Evolutionary conservation across 2,888 invertebrate genomes (phyloP).

Genomic region (Aphodius sticticus): DNA sequence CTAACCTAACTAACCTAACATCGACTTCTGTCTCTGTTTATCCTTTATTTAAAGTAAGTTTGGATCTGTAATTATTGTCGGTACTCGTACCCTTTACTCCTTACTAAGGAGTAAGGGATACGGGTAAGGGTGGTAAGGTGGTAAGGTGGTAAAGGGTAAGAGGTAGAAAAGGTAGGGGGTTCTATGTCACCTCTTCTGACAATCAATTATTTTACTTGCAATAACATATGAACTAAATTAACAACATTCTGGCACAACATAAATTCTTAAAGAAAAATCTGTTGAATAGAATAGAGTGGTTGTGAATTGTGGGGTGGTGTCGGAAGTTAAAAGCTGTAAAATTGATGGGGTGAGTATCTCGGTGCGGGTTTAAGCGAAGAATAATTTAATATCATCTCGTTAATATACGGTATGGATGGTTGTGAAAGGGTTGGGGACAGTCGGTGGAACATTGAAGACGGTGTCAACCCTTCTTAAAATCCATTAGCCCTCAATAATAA

Average conservation of each 20-base stretch:
- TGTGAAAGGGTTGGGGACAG: constrained; percentile 22
- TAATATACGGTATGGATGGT: constrained; percentile 6
- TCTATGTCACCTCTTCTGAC: no score
- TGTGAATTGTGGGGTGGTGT: not conserved
- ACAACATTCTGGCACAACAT: not conserved
- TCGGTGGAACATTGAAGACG: constrained; percentile 37
- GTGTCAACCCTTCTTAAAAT: constrained; percentile 61
- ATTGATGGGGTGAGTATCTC: not conserved
- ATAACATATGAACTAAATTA: no score
- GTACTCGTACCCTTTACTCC: no score
- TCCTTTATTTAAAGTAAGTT: no score
- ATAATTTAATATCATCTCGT: not conserved
- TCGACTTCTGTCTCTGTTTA: no score
- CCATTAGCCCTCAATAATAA: constrained; percentile 62
- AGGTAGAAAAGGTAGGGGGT: no score
- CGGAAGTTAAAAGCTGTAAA: not conserved
- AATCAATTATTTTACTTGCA: no score
- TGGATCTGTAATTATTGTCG: no score
- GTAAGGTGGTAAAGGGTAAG: no score
- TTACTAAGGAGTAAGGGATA: no score
- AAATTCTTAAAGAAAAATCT: not conserved
- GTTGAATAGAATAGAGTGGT: not conserved
- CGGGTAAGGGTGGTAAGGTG: no score
- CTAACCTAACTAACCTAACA: no score
- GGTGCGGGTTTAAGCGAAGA: not conserved